phyloP scores from a whole-genome alignment of 2,797 vertebrate genomes.

The Octomys mimax region DNA sequence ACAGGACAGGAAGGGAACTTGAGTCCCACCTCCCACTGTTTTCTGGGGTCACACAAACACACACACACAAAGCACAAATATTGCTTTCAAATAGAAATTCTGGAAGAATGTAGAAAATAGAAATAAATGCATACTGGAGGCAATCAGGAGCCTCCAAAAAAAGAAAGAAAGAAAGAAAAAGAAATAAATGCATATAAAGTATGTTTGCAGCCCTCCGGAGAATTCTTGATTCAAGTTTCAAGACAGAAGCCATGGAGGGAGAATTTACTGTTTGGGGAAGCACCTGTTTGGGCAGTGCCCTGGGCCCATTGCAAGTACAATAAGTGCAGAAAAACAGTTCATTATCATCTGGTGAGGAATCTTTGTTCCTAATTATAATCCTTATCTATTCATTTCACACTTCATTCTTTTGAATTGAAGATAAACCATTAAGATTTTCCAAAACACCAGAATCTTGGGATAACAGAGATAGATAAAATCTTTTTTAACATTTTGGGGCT shows the following conservation, averaged over 20 bases:
- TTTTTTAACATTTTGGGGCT: neutral
- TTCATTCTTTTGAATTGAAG: neutral
- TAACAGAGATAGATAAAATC: neutral
- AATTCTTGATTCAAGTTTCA: neutral
- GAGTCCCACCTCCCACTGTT: neutral
- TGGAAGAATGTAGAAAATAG: neutral
- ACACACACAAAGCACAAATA: neutral
- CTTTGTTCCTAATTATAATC: neutral
- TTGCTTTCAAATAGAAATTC: neutral
- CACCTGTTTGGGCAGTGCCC: neutral
- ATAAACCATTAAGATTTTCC: neutral
- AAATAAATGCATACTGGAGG: neutral
- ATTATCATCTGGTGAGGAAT: neutral
- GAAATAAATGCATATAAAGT: neutral
- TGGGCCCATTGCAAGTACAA: neutral
- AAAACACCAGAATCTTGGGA: neutral
- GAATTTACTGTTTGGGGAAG: neutral
- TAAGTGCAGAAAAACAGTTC: neutral
- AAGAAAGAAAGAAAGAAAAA: neutral
- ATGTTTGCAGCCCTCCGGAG: neutral
- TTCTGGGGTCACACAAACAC: neutral
- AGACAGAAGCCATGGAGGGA: neutral
- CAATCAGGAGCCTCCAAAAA: too few relatives aligned
- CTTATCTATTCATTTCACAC: neutral
- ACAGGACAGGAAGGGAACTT: neutral